Evolutionary conservation across 2,113 vertebrate genomes (phyloP).

Genomic region (Suricata suricatta): DNA sequence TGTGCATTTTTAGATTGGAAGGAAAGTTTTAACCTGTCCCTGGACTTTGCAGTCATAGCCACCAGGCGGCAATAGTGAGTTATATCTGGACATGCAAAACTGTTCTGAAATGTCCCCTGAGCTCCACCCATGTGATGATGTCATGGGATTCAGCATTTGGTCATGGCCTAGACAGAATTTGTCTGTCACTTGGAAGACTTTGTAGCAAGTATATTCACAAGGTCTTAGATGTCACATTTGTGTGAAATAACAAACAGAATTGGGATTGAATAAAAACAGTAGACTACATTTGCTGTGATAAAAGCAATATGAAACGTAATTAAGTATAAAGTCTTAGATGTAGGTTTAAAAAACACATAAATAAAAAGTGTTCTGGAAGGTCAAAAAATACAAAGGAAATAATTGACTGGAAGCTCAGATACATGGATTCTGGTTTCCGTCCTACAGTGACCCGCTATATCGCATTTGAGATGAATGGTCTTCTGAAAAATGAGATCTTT

Average conservation of each 20-base stretch:
- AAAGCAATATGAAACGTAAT: neutral
- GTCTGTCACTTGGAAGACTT: neutral
- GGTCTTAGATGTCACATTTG: neutral
- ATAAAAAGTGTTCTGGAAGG: neutral
- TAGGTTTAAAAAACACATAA: neutral
- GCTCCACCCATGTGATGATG: neutral
- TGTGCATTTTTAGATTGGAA: neutral
- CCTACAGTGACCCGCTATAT: neutral
- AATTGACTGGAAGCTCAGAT: neutral
- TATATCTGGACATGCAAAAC: neutral
- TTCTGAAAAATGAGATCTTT: neutral
- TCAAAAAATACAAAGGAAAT: neutral
- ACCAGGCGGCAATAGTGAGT: constrained; percentile 62
- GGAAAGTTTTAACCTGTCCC: neutral
- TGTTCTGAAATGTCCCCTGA: neutral
- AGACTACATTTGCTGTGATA: neutral
- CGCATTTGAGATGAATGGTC: neutral
- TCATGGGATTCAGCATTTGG: neutral
- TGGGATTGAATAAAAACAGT: neutral
- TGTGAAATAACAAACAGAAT: neutral
- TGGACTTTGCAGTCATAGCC: neutral
- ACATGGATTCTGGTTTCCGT: neutral
- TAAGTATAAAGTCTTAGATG: neutral
- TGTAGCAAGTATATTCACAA: neutral
- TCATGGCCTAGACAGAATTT: neutral